Conservation (phyloP, 2,113 vertebrate genomes). For the Strigops habroptila region DNA sequence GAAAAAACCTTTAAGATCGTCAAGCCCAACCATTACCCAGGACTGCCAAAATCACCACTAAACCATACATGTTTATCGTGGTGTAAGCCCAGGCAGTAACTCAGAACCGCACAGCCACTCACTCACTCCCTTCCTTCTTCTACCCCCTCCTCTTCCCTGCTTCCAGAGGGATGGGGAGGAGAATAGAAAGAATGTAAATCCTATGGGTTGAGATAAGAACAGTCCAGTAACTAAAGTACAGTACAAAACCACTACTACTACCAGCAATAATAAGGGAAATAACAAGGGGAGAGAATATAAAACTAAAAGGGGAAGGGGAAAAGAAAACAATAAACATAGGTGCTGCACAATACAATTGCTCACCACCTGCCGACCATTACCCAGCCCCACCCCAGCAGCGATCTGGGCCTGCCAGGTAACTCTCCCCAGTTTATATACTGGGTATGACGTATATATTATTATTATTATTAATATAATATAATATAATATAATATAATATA, state of each 20-base stretch:
- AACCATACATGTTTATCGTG: neutral
- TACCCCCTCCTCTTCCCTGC: neutral
- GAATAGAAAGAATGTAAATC: neutral
- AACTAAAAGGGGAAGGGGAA: neutral
- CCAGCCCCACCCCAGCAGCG: neutral
- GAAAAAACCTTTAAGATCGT: neutral
- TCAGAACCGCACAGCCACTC: neutral
- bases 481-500: too few species aligned
- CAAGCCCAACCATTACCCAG: neutral
- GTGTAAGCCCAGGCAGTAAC: neutral
- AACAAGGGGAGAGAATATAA: neutral
- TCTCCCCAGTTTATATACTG: neutral
- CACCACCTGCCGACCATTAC: neutral
- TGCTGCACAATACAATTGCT: neutral
- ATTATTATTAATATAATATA: too few species aligned
- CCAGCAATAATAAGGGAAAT: neutral
- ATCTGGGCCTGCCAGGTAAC: neutral
- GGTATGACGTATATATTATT: too few species aligned
- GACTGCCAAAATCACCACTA: neutral
- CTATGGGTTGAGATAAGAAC: neutral
- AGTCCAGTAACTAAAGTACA: neutral
- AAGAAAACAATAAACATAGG: neutral
- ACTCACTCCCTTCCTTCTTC: neutral
- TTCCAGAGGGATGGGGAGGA: neutral
- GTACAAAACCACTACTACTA: neutral